Base-by-base conservation (phyloP, 2,113 vertebrate species). In the Castor canadensis region DNA sequence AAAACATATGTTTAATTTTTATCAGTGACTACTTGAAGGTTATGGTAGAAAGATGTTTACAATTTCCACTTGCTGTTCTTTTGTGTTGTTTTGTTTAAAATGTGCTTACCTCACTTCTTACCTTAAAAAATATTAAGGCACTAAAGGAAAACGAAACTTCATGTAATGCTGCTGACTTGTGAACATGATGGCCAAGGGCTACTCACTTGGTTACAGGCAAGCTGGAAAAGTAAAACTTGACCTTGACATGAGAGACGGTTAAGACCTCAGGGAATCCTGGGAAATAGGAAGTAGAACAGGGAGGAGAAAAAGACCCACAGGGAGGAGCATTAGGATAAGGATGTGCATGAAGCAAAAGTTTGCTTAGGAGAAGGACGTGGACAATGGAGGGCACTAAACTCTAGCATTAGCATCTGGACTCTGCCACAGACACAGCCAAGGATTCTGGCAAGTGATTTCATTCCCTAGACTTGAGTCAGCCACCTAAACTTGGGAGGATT, bases 41-140 rank as follows among this genome's bases (percentile, higher is more conserved):
- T 88, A 73, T 10, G 30, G 7, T 60, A 91, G 67, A 79, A 79
- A 85, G 24, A 88, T 47, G 35, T 9, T 84, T 49, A 47, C 3
- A 71, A 47, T 82, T 71, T 77, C 82, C 73, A 45, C 43, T 60
- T 86, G 32, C 30, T 75, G 2, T 62, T 89, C 35, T 92, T 84
- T 54, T 71, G 4, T 58, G 17, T 71, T 92, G 16, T 82, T 94
- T 87, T 93, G 40, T 38, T 91, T 89, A 49, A 76, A 89, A 96
- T 89, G 24, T 81, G 12, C 54, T 87, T 76, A n/a, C 24, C 40
- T 93, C 43, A 9, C 22, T 47, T 45, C 35, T 75, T 91, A 60
- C 32, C 15, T 75, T 67, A 56, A 69, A 88, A 43, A 66, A 49
- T 72, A 83, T 35, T 72, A 66, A 82, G 93, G 7, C 30, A 79